Evolutionary conservation across 2,113 vertebrate genomes (phyloP), one percentile per base, ranked within the genome.

Genomic region (Rhinichthys klamathensis): DNA sequence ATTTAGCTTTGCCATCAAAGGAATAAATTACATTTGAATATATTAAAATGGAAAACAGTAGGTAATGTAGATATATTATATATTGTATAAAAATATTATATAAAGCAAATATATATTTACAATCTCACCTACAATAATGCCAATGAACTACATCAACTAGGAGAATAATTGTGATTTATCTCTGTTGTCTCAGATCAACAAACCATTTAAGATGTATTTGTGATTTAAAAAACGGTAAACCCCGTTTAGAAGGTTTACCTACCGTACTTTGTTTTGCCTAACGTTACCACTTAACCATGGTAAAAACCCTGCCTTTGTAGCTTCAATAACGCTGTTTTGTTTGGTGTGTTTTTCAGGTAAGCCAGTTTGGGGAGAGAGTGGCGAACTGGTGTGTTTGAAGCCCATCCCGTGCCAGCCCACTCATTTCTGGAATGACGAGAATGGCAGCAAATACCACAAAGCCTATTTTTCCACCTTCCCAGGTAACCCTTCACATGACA

Each of bases 401-500:
- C 97, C 98, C 0, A 91, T 99, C 27, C 98, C 98, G 56, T 98
- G 97, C 82, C 98, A 99, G 90, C 98, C 98, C 77, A 99, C 97
- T 0, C 96, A 97, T 91, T 99, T 99, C 94, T 99, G 98, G 98
- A 98, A 98, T 0, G 98, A 99, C 0, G 97, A 99, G 84, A 96
- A 96, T 0, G 95, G 96, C 1, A 96, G 49, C 95, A 99, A 99
- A 91, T 99, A 99, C 90, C 91, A 95, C 87, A 99, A 98, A 89
- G 97, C 98, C 0, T 99, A 99, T 91, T 99, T 99, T 89, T 97
- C 97, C 56, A 95, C 93, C 82, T 99, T 95, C 91, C 95, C 97
- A 86, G 97, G 98, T 98, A 44, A 91, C 11, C 3, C 21, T 80
- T 23, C 46, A 85, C 58, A 38, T 72, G 56, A 72, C 6, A 46